These are phyloP conservation scores for Diachasma alloeum DNA, from an alignment of 1,140 invertebrate genomes.

Conservation along the genomic window DNA sequence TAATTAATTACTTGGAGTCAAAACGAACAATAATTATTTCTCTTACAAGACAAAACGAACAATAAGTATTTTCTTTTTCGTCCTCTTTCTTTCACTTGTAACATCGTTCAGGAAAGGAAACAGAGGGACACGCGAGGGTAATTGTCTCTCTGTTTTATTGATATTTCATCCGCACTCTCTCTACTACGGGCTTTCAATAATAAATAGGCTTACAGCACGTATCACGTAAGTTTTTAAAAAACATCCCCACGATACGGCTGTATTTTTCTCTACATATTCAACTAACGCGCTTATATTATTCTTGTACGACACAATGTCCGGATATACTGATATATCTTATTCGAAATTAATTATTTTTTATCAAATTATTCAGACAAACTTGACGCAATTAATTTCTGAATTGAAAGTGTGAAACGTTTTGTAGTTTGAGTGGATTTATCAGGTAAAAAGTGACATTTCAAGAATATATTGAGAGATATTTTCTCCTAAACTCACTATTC, in stretches of 20 bases:
- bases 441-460: too few relatives aligned
- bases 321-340: constrained; percentile 12
- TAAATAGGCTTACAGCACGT: constrained; percentile 8
- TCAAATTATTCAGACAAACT: neutral
- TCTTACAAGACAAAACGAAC: constrained; percentile 34
- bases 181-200: constrained; percentile 2
- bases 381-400: neutral
- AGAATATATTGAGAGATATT: too few relatives aligned
- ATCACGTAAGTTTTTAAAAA: constrained; percentile 4
- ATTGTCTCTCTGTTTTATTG: constrained; percentile 15
- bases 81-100: constrained; percentile 37
- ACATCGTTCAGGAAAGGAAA: constrained; percentile 40
- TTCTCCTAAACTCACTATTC: too few relatives aligned
- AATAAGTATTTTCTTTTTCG: neutral
- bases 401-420: too few relatives aligned
- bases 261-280: constrained; percentile 6
- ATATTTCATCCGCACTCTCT: neutral
- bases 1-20: constrained; percentile 47
- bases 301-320: constrained; percentile 20
- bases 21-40: constrained; percentile 35
- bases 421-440: too few relatives aligned
- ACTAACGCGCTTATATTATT: constrained; percentile 27
- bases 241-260: neutral
- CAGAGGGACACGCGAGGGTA: constrained; percentile 11
- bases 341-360: neutral